Percentiles rank a stretch among this genome's conserved stretches.
phyloP scores from a whole-genome alignment of 2,113 vertebrate species.

The Montifringilla adamsi region DNA sequence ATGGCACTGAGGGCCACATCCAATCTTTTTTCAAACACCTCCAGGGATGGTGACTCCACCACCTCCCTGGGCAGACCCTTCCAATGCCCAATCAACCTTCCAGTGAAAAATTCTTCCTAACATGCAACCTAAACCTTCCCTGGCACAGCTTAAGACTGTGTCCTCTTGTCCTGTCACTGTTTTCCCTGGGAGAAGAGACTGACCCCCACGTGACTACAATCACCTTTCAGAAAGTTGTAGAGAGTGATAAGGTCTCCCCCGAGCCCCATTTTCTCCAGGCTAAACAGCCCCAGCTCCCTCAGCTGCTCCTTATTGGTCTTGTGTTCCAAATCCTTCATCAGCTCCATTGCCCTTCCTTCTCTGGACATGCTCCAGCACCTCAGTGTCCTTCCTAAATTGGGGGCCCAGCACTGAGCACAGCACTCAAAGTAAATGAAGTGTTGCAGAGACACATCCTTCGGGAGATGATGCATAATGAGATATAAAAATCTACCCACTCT shows the following conservation, averaged over 20 bases:
- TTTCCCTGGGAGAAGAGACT: background rate
- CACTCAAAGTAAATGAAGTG: background rate
- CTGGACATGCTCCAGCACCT: background rate
- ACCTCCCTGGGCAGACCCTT: background rate
- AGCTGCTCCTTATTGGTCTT: background rate
- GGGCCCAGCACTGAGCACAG: background rate
- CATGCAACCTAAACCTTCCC: background rate
- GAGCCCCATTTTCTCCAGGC: background rate
- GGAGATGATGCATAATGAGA: background rate
- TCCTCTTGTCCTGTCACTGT: background rate
- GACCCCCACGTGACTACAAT: accelerated
- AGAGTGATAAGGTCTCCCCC: background rate
- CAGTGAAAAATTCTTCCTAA: background rate
- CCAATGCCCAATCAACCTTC: background rate
- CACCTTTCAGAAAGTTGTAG: background rate
- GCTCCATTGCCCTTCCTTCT: background rate
- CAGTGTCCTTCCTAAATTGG: background rate
- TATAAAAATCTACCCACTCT: background rate
- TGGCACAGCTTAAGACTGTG: background rate
- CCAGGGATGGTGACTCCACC: no score
- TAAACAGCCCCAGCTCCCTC: background rate
- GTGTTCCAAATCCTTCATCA: background rate
- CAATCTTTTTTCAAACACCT: background rate
- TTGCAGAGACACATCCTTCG: background rate
- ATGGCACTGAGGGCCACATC: background rate